A percentile compares a stretch with the other conserved stretches of the same genome.
Conservation (phyloP, 2,113 vertebrate genomes). For the Zapus hudsonius region DNA sequence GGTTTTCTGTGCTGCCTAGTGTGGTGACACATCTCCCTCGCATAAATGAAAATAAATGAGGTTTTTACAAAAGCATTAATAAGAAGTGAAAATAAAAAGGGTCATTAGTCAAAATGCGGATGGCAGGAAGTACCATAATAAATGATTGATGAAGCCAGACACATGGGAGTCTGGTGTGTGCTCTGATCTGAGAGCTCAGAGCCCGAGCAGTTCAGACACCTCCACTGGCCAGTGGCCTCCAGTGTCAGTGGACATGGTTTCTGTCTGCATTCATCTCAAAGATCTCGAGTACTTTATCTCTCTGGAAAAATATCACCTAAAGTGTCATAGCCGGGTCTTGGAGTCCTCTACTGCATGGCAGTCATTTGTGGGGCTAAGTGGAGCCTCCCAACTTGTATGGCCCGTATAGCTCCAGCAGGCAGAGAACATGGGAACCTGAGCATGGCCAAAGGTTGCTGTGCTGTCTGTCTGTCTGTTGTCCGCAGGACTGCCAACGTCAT, state of each 20-base stretch:
- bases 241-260: not conserved
- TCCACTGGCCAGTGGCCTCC: not conserved
- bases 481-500: not conserved
- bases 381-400: no score
- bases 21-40: not conserved
- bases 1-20: not conserved
- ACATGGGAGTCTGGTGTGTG: not conserved
- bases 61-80: constrained; percentile 43
- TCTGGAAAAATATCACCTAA: not conserved
- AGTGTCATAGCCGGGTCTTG: not conserved
- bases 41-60: constrained; percentile 44
- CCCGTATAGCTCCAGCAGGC: not conserved
- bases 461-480: not conserved
- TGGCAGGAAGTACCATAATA: not conserved
- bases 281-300: not conserved
- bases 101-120: constrained; percentile 42
- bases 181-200: not conserved
- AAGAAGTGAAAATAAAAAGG: constrained; percentile 55
- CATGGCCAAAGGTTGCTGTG: not conserved
- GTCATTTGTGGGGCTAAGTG: not conserved
- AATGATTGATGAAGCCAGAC: not conserved
- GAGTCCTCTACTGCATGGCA: accelerated
- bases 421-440: not conserved
- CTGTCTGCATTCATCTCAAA: no score
- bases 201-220: not conserved